Percentiles rank a stretch among this genome's conserved stretches.
These are phyloP conservation scores for Drosophila anceps DNA, from an alignment of 2,888 invertebrate species.

Conservation along the genomic window DNA sequence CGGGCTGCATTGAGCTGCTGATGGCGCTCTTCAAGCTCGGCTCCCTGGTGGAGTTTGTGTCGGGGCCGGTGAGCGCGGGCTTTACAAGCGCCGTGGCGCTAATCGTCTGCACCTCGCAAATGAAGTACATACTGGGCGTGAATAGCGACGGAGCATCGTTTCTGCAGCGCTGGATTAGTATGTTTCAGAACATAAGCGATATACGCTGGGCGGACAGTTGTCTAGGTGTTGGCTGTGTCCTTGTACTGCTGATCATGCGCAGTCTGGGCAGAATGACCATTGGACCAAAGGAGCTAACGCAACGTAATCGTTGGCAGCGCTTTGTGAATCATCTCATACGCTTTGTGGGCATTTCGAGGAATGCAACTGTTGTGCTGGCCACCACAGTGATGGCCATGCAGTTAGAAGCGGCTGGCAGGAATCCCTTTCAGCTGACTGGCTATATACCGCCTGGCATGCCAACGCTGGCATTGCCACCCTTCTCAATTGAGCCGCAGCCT, in stretches of 20 bases:
- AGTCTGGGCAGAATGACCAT: constrained; percentile 89
- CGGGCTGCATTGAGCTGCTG: constrained; percentile 90
- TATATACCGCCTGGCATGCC: constrained; percentile 92
- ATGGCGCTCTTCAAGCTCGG: constrained; percentile 94
- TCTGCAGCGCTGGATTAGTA: constrained; percentile 91
- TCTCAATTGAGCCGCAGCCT: constrained; percentile 86
- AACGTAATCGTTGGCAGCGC: constrained; percentile 85
- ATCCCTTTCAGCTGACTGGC: constrained; percentile 88
- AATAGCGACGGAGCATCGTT: constrained; percentile 90
- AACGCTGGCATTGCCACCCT: constrained; percentile 88
- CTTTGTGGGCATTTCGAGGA: constrained; percentile 91
- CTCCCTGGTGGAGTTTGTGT: constrained; percentile 95
- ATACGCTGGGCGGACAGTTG: constrained; percentile 90
- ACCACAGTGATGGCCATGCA: constrained; percentile 89
- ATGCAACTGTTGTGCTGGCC: constrained; percentile 91
- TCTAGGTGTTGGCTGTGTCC: constrained; percentile 91
- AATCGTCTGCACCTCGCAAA: constrained; percentile 94
- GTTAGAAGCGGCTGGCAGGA: constrained; percentile 86
- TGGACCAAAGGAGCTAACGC: constrained; percentile 86
- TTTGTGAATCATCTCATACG: constrained; percentile 89
- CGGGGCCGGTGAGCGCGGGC: constrained; percentile 94
- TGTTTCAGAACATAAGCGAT: constrained; percentile 88
- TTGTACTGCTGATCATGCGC: constrained; percentile 90
- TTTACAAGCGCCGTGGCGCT: constrained; percentile 96
- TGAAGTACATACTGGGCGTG: constrained; percentile 93